Percentiles rank a stretch among this genome's conserved stretches.
These are phyloP conservation scores for Bathynomus jamesi DNA, from an alignment of 1,140 invertebrate species.

Conservation along the genomic window DNA sequence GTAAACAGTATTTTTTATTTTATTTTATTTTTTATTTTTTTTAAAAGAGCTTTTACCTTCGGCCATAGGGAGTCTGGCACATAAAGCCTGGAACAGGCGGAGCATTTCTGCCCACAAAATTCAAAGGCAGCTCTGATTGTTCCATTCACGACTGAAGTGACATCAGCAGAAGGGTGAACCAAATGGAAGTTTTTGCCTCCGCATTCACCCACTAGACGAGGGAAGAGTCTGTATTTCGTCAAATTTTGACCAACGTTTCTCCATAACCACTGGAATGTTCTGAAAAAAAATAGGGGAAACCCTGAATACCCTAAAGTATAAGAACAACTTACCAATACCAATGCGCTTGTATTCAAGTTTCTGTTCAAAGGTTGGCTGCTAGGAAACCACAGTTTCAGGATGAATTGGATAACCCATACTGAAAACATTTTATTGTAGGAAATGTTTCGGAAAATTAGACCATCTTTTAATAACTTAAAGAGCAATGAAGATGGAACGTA, in stretches of 20 bases:
- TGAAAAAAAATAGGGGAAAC: constrained; percentile 43
- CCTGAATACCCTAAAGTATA: too few relatives aligned
- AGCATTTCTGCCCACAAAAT: constrained; percentile 96
- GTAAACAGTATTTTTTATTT: too few relatives aligned
- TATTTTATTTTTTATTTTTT: too few relatives aligned
- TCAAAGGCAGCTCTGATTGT: constrained; percentile 92
- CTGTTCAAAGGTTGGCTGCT: too few relatives aligned
- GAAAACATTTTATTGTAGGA: too few relatives aligned
- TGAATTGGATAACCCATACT: too few relatives aligned
- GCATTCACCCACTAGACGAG: constrained; percentile 89
- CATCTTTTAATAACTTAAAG: too few relatives aligned
- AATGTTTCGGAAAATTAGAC: too few relatives aligned
- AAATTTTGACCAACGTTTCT: constrained; percentile 85
- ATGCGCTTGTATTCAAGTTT: too few relatives aligned
- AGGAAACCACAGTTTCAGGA: too few relatives aligned
- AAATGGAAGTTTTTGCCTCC: constrained; percentile 99
- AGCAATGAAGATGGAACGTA: too few relatives aligned
- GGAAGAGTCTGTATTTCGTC: constrained; percentile 77
- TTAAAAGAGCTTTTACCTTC: constrained; percentile 57
- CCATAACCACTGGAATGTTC: constrained; percentile 91
- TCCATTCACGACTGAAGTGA: constrained; percentile 66
- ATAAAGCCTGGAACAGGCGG: constrained; percentile 93
- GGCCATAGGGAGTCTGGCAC: constrained; percentile 85
- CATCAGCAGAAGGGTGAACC: constrained; percentile 82
- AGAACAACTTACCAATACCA: too few relatives aligned